These are phyloP conservation scores for Hystrix brachyura DNA, from an alignment of 2,113 vertebrate genomes.

Conservation along the genomic window DNA sequence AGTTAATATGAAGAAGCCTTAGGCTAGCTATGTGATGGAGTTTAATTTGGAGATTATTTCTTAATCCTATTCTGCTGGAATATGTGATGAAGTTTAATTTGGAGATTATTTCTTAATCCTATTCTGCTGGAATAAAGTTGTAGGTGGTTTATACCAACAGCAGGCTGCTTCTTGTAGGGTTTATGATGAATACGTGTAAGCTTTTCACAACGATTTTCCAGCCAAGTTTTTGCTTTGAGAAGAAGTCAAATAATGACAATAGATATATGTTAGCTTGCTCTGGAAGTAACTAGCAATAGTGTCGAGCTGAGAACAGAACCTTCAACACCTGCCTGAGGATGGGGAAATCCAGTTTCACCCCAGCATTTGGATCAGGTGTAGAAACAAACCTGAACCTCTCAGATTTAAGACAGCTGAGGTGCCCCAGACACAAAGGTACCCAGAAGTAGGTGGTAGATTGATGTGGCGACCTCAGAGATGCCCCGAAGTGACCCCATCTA, in stretches of 20 bases:
- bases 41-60: conserved; percentile 12
- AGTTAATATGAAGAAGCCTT: conserved; percentile 23
- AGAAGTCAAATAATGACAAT: background rate
- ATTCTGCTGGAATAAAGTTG: background rate
- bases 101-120: conserved; percentile 9
- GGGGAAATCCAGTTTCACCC: background rate
- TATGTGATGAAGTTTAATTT: background rate
- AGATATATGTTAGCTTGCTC: background rate
- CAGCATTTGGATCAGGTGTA: background rate
- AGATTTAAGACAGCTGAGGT: background rate
- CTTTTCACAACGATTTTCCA: background rate
- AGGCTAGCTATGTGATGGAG: too few species aligned
- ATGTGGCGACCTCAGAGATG: background rate
- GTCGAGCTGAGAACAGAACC: background rate
- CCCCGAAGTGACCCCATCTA: background rate
- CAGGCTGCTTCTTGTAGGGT: background rate
- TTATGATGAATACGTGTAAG: background rate
- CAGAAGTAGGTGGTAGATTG: background rate
- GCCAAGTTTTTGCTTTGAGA: background rate
- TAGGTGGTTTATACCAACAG: background rate
- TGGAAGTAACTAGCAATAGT: background rate
- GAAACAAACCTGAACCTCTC: background rate
- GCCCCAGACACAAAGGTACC: background rate
- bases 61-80: background rate
- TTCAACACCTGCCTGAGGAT: background rate